These are phyloP conservation scores for Drosophila setosimentum DNA, from an alignment of 2,888 invertebrate genomes.

Conservation along the genomic window DNA sequence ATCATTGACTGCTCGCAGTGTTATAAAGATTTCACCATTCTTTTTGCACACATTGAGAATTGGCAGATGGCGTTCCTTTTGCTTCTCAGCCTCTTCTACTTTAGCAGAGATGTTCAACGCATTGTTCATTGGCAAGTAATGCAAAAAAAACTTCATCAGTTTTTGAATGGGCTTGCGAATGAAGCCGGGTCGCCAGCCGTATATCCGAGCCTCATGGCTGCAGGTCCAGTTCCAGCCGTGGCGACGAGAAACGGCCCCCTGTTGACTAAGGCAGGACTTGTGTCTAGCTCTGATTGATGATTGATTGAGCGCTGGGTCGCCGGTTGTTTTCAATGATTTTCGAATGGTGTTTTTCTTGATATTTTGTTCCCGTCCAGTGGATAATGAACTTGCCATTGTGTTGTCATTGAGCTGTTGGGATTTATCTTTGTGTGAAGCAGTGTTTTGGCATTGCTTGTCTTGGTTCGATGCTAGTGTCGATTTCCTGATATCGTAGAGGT, in stretches of 20 bases:
- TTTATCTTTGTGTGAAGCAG: not conserved
- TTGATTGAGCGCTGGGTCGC: not conserved
- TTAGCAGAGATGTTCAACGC: constrained; percentile 63
- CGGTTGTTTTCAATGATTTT: not conserved
- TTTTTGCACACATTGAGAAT: constrained; percentile 88
- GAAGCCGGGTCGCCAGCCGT: constrained; percentile 84
- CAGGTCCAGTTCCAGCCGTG: constrained; percentile 90
- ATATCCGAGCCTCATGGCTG: constrained; percentile 53
- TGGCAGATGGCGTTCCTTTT: constrained; percentile 84
- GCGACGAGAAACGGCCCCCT: constrained; percentile 86
- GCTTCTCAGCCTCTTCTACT: constrained; percentile 72
- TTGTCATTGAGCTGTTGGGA: not conserved
- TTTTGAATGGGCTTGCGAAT: constrained; percentile 80
- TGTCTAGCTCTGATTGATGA: constrained; percentile 18
- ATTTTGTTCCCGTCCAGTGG: no score
- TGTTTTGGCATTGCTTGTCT: constrained; percentile 47
- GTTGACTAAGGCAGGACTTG: constrained; percentile 39
- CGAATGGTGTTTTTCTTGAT: not conserved
- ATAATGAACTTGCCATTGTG: not conserved
- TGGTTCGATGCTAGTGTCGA: constrained; percentile 39
- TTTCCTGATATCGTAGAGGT: constrained; percentile 78
- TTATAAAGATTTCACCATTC: constrained; percentile 88
- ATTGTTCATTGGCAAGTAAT: constrained; percentile 68
- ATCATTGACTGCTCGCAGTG: constrained; percentile 64
- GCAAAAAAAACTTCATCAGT: constrained; percentile 82